Evolutionary conservation across 2,113 vertebrate genomes (phyloP), one percentile per base, ranked within the genome.

Genomic region (Stigmatopora nigra): DNA sequence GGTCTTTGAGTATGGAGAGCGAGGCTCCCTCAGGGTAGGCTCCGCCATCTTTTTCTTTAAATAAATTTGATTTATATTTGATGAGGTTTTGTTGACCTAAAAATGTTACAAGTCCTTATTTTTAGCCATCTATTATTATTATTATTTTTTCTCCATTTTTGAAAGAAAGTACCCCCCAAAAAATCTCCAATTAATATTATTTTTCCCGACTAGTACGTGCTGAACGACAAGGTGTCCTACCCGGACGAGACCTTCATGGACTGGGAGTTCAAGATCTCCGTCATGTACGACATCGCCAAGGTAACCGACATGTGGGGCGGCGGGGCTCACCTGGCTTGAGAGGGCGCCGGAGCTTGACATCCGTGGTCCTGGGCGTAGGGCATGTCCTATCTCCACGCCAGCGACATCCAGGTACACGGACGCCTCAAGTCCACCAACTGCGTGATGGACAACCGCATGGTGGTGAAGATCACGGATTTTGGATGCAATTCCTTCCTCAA

Each of bases 251-350:
- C 96, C 0, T 98, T 98, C 86, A 98, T 98, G 95, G 95, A 99
- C 75, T 94, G 93, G 95, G 95, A 99, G 86, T 98, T 97, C 88
- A 99, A 98, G 88, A 95, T 96, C 76, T 96, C 96, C 0, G 90
- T 99, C 76, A 93, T 99, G 92, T 94, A 95, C n/a, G 97, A 98
- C 80, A 94, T 99, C 69, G 93, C 94, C 68, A 99, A 96, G 94
- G 97, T 98, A 75, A 84, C 70, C 25, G 25, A 31, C 25, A 3
- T 31, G 2, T 3, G 25, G 25, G n/a, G n/a, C n/a, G n/a, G 25
- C 25, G 25, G 25, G 16, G 20, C 52, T 53, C 22, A 25, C 10
- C 20, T 13, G 11, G 1, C 17, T 5, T 13, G 20, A 70, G 79
- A 78, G 65, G 72, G n/a, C 69, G 66, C 3, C 12, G 61, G 25